Evolutionary conservation across 2,113 vertebrate species (phyloP).

Genomic region (Nothobranchius kuhntae): DNA sequence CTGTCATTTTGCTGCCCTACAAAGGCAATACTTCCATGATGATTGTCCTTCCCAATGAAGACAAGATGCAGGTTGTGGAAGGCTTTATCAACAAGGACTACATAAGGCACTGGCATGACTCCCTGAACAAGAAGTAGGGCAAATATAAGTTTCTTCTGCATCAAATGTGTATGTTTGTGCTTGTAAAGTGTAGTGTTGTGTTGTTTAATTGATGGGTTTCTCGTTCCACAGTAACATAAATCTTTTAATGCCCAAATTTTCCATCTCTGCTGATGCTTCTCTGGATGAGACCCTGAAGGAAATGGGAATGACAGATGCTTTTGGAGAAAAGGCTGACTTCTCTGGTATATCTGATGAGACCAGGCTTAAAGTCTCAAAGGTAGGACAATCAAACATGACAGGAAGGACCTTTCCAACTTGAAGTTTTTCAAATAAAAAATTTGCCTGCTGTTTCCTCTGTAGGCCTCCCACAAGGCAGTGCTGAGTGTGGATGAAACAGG

Average conservation of each 20-base stretch:
- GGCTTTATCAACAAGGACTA: conserved; percentile 63
- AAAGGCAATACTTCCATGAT: conserved; percentile 85
- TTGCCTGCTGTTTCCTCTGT: conserved; percentile 9
- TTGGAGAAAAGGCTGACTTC: conserved; percentile 78
- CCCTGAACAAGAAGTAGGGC: conserved; percentile 66
- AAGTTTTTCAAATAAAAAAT: not conserved
- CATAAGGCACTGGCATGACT: conserved; percentile 66
- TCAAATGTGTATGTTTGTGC: not conserved
- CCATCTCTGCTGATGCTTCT: conserved; percentile 72
- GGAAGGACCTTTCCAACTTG: not conserved
- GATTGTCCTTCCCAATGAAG: conserved; percentile 84
- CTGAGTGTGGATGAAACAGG: conserved; percentile 85
- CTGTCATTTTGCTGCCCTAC: conserved; percentile 79
- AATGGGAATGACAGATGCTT: conserved; percentile 80
- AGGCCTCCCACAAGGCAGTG: conserved; percentile 83
- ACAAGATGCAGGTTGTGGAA: conserved; percentile 84
- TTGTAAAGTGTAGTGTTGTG: not conserved
- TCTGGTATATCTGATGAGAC: conserved; percentile 76
- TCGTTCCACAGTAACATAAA: conserved; percentile 68
- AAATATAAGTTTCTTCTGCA: not conserved
- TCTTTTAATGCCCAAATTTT: conserved; percentile 82
- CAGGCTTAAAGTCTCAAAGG: conserved; percentile 81
- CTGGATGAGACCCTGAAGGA: conserved; percentile 72
- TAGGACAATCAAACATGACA: conserved; percentile 46
- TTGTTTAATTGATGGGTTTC: not conserved